Evolutionary conservation across 2,113 vertebrate species (phyloP).

Genomic region (Ivindomyrus marchei): DNA sequence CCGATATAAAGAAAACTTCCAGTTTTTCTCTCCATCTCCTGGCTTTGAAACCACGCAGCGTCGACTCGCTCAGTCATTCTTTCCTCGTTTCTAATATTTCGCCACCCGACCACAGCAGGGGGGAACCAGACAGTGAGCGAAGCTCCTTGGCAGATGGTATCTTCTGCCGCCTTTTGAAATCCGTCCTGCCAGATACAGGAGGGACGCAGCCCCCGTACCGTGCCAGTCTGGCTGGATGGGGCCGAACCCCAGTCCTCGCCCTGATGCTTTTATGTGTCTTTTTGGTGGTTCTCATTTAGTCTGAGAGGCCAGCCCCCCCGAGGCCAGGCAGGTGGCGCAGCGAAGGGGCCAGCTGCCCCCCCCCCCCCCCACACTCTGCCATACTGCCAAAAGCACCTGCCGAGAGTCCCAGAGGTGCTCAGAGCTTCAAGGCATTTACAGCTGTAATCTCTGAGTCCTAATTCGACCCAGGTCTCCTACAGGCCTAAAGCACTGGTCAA

Average conservation of each 20-base stretch:
- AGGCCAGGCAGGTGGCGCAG: constrained; percentile 55
- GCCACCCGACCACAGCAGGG: constrained; percentile 29
- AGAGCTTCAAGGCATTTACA: neutral
- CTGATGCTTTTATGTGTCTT: neutral
- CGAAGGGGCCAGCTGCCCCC: constrained; percentile 43
- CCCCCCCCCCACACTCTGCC: neutral
- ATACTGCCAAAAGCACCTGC: neutral
- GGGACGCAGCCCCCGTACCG: constrained; percentile 28
- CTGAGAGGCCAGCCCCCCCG: constrained; percentile 27
- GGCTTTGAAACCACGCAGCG: neutral
- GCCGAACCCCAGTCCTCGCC: neutral
- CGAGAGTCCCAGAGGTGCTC: neutral
- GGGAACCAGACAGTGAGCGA: constrained; percentile 18
- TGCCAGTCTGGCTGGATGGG: neutral
- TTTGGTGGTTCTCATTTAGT: constrained; percentile 14
- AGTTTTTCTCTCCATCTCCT: neutral
- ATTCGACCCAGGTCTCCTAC: neutral
- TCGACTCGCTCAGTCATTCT: constrained; percentile 30
- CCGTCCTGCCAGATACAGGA: constrained; percentile 30
- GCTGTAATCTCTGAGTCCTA: constrained; percentile 16
- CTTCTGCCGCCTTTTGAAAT: constrained; percentile 38
- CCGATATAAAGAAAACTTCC: neutral
- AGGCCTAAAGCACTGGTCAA: neutral
- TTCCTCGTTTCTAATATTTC: constrained; percentile 46
- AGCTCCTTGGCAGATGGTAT: constrained; percentile 28